These are phyloP conservation scores for Notarius lentiginosus DNA, from an alignment of 2,113 vertebrate species.

Conservation along the genomic window DNA sequence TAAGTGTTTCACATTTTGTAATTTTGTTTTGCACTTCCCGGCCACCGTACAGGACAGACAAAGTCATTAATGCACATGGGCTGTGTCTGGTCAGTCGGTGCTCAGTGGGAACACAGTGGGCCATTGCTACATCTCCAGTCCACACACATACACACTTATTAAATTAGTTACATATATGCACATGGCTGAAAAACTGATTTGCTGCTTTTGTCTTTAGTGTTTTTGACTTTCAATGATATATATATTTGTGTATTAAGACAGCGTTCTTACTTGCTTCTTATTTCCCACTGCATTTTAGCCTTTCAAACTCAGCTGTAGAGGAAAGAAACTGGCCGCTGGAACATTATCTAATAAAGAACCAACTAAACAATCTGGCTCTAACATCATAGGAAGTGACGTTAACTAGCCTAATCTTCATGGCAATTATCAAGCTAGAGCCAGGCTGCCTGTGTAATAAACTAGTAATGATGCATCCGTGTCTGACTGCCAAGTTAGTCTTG, in stretches of 20 bases:
- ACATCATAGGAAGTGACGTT: conserved; percentile 7
- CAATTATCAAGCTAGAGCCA: background rate
- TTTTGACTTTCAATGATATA: background rate
- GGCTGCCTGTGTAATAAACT: background rate
- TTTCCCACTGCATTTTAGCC: background rate
- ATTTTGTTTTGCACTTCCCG: too few species aligned
- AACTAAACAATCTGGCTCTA: background rate
- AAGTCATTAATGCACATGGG: conserved; percentile 1
- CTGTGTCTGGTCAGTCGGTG: background rate
- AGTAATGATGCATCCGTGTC: background rate
- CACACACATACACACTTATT: background rate
- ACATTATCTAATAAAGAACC: background rate
- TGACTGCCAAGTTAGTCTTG: background rate
- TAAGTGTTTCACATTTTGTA: too few species aligned
- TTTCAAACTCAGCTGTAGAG: background rate
- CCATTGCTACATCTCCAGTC: background rate
- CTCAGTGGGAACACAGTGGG: background rate
- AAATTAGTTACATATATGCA: background rate
- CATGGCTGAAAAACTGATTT: background rate
- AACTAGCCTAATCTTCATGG: conserved; percentile 4
- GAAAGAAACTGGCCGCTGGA: background rate
- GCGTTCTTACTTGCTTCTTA: background rate
- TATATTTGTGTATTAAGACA: background rate
- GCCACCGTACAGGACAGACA: background rate
- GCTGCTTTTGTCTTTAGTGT: background rate